phyloP scores from a whole-genome alignment of 2,113 vertebrate species.

The Halichoerus grypus region DNA sequence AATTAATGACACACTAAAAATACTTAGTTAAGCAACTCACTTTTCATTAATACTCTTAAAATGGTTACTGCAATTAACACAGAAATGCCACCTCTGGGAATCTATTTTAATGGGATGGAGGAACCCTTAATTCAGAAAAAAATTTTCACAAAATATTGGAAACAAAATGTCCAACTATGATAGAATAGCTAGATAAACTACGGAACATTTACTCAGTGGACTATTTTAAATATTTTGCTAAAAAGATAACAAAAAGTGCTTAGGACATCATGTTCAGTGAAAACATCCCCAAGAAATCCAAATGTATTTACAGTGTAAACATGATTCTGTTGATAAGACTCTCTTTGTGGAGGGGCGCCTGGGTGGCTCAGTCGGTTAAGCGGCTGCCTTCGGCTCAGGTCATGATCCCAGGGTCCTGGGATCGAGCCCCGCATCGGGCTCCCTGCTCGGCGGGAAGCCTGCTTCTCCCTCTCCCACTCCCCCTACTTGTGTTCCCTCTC shows the following conservation, averaged over 20 bases:
- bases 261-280: constrained; percentile 13
- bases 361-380: too few species aligned
- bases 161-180: constrained; percentile 35
- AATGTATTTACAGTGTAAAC: constrained; percentile 7
- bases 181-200: constrained; percentile 1
- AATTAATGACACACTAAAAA: constrained; percentile 44
- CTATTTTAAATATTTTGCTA: not conserved
- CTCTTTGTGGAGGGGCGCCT: not conserved
- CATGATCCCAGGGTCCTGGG: too few species aligned
- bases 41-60: constrained; percentile 38
- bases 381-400: too few species aligned
- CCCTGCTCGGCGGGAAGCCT: too few species aligned
- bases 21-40: not conserved
- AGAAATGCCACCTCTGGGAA: not conserved
- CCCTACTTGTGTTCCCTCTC: too few species aligned
- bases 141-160: not conserved
- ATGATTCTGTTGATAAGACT: not conserved
- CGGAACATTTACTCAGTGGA: not conserved
- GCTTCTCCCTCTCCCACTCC: too few species aligned
- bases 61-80: not conserved
- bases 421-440: too few species aligned
- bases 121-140: constrained; percentile 4
- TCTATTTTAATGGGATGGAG: not conserved
- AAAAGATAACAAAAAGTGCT: not conserved
- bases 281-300: constrained; percentile 34